Percentiles rank a stretch among this genome's conserved stretches.
These are phyloP conservation scores for Nasonia oneida DNA, from an alignment of 2,888 invertebrate species.

Conservation along the genomic window DNA sequence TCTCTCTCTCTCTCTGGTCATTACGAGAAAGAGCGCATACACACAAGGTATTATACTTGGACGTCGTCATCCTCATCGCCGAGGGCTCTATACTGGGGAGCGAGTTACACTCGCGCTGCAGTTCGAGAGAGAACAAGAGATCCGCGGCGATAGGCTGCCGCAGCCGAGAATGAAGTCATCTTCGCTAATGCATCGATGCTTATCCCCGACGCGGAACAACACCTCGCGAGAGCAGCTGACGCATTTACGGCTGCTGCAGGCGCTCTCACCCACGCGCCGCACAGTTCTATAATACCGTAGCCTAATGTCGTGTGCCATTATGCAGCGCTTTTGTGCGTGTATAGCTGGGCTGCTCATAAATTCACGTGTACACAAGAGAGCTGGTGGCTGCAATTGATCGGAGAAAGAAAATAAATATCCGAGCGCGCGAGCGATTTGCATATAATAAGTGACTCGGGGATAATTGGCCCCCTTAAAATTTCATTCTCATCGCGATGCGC, in stretches of 20 bases:
- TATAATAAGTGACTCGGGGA: constrained; percentile 59
- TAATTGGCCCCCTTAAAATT: constrained; percentile 61
- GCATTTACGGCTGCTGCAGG: constrained; percentile 70
- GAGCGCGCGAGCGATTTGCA: constrained; percentile 48
- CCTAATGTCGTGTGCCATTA: not conserved
- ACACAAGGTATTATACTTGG: not conserved
- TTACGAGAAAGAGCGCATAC: constrained; percentile 1
- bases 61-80: constrained; percentile 6
- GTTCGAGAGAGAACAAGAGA: constrained; percentile 51
- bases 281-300: not conserved
- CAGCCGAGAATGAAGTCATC: constrained; percentile 74
- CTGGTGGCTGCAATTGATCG: constrained; percentile 14
- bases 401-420: constrained; percentile 12
- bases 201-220: constrained; percentile 66
- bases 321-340: too few species aligned
- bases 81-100: not conserved
- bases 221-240: constrained; percentile 66
- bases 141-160: constrained; percentile 37
- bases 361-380: constrained; percentile 51
- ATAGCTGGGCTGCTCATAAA: constrained; percentile 35
- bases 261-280: constrained; percentile 41
- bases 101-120: constrained; percentile 4
- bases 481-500: constrained; percentile 56
- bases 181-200: constrained; percentile 74
- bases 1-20: not conserved